phyloP scores from a whole-genome alignment of 2,888 invertebrate species.

The Dicyrtomina minuta region DNA sequence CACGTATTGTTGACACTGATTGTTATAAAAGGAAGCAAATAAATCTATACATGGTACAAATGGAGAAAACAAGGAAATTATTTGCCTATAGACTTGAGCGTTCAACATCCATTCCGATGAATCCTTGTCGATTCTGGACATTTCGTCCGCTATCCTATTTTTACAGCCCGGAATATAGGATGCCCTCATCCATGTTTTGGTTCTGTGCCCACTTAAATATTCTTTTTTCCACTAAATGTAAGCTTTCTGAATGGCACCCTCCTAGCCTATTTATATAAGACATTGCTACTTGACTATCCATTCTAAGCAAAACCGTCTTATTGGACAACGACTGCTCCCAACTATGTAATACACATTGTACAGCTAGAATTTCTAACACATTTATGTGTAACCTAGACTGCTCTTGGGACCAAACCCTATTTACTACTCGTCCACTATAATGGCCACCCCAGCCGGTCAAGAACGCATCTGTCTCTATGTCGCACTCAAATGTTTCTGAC shows the following conservation, averaged over 20 bases:
- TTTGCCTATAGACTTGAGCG: background rate
- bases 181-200: background rate
- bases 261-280: constrained; percentile 2
- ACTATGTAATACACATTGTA: background rate
- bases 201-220: background rate
- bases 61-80: background rate
- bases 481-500: too few relatives aligned
- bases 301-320: background rate
- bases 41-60: background rate
- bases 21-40: background rate
- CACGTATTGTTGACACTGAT: background rate
- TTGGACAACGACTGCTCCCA: background rate
- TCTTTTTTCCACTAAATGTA: background rate
- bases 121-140: background rate
- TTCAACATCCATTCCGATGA: constrained; percentile 3
- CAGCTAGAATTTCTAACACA: too few relatives aligned
- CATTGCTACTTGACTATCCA: background rate
- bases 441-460: background rate
- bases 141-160: background rate
- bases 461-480: background rate
- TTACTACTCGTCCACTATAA: background rate
- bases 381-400: too few relatives aligned
- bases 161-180: constrained; percentile 1
- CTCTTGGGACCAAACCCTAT: background rate
- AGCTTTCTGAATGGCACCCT: background rate